Evolutionary conservation across 2,113 vertebrate species (phyloP), one percentile per base, ranked within the genome.

Genomic region (Otocyon megalotis): DNA sequence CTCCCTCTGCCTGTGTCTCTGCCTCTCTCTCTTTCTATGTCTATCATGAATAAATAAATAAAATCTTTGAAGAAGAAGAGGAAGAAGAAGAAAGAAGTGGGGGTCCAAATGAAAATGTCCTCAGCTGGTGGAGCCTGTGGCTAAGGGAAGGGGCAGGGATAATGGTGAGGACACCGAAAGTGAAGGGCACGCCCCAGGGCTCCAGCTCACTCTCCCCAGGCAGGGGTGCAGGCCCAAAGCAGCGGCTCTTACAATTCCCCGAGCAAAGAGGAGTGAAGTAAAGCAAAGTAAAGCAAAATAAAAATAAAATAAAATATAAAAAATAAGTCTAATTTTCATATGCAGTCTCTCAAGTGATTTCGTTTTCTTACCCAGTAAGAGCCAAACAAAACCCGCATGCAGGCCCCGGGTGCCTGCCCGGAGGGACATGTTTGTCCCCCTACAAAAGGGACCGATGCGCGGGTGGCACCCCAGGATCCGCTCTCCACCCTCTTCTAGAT

Each of bases 151-250:
- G 0, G 84, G 20, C 1, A 2, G 67, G 16, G 28, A 0, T 13
- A 17, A 28, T 1, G 8, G 3, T 26, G 22, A 12, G n/a, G 14
- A 20, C 35, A 1, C 4, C 4, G 17, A 37, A 35, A 53, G 26
- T 2, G 56, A 4, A 43, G 4, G 0, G 3, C 58, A 17, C 0
- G n/a, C 5, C 28, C 54, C 30, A 35, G 19, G 63, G 14, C 54
- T 77, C 48, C 54, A 14, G 37, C 37, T 63, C 32, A 43, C 43
- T 62, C 20, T 60, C 17, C 4, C 22, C 63, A 30, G 13, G 20
- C 1, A 22, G 37, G 83, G 54, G 26, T 20, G 14, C 60, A 76
- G 58, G 20, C 7, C 30, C 54, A 32, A 24, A 0, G 0, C 13
- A 53, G 35, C 53, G 83, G 43, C 26, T 15, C 30, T 90, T 43